A percentile compares a stretch with the other conserved stretches of the same genome.
Evolutionary conservation across 2,113 vertebrate genomes (phyloP).

Genomic region (Sander lucioperca): DNA sequence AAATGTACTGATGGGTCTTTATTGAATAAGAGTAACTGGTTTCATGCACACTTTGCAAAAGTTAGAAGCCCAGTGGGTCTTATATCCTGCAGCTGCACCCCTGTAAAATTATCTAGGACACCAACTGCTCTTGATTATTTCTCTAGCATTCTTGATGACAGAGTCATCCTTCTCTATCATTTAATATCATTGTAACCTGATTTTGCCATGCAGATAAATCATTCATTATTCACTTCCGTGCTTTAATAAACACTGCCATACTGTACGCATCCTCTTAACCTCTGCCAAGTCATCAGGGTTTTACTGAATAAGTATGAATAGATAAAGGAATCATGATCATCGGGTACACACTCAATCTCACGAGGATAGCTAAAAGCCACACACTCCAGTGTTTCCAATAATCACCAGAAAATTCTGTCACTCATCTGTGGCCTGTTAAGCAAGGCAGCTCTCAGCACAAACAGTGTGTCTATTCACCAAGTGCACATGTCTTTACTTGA

Average conservation of each 20-base stretch:
- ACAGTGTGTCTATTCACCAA: not conserved
- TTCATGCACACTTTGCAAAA: too few relatives aligned
- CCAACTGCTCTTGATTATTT: not conserved
- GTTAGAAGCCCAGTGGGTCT: not conserved
- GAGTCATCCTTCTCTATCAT: not conserved
- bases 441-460: slow-evolving; percentile 6
- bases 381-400: slow-evolving; percentile 19
- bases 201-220: not conserved
- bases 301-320: not conserved
- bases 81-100: not conserved
- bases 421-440: not conserved
- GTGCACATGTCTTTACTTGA: slow-evolving; percentile 11
- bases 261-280: not conserved
- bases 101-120: not conserved
- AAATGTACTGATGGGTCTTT: too few relatives aligned
- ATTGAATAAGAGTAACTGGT: too few relatives aligned
- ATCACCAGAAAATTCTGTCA: slow-evolving; percentile 16
- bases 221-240: slow-evolving; percentile 6
- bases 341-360: not conserved
- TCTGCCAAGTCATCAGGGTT: not conserved
- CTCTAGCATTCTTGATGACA: not conserved
- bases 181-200: not conserved
- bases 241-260: not conserved
- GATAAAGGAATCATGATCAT: not conserved
- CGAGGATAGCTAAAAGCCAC: slow-evolving; percentile 25